phyloP scores from a whole-genome alignment of 1,140 invertebrate genomes.

The Drosophila repleta region DNA sequence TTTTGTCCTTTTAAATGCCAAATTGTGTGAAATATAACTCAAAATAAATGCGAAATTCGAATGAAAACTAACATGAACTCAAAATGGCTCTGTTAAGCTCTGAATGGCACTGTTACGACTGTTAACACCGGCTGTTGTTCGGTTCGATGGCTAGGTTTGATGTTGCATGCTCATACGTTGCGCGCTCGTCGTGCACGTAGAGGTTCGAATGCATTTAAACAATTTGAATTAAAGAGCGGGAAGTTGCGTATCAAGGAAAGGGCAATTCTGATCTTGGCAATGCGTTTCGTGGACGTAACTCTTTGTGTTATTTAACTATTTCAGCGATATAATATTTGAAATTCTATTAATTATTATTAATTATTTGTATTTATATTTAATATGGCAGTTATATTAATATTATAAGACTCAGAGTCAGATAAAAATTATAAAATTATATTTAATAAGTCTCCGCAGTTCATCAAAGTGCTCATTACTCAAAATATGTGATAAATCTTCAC shows the following conservation, averaged over 20 bases:
- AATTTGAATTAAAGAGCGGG: conserved; percentile 27
- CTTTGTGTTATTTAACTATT: neutral
- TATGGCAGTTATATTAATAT: too few relatives aligned
- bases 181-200: conserved; percentile 1
- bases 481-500: too few relatives aligned
- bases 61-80: conserved; percentile 15
- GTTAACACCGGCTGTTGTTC: neutral
- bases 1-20: neutral
- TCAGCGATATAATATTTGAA: too few relatives aligned
- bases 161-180: conserved; percentile 14
- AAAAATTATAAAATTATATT: too few relatives aligned
- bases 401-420: too few relatives aligned
- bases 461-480: too few relatives aligned
- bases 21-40: neutral
- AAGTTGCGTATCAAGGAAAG: neutral
- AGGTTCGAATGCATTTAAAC: conserved; percentile 15
- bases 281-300: neutral
- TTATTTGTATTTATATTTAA: too few relatives aligned
- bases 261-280: neutral
- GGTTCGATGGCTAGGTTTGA: conserved; percentile 30
- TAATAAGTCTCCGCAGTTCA: too few relatives aligned
- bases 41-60: conserved; percentile 6
- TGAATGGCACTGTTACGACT: conserved; percentile 27
- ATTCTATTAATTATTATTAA: too few relatives aligned
- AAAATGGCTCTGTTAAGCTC: conserved; percentile 34